These are phyloP conservation scores for Pedionomus torquatus DNA, from an alignment of 2,113 vertebrate species.

Conservation along the genomic window DNA sequence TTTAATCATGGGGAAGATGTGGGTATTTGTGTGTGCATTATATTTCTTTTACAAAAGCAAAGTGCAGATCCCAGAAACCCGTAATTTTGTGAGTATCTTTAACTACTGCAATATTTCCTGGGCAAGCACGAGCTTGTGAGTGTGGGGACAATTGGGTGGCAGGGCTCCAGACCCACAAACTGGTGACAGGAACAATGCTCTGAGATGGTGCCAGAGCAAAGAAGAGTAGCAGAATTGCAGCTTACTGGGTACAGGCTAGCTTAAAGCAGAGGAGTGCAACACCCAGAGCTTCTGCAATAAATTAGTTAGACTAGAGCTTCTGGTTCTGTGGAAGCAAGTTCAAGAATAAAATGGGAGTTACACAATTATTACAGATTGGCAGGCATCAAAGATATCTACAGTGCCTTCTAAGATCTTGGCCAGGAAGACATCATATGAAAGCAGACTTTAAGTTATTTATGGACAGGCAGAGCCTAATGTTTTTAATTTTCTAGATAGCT, in stretches of 20 bases:
- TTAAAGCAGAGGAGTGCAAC: background rate
- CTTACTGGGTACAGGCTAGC: background rate
- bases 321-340: background rate
- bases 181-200: background rate
- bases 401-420: background rate
- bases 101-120: background rate
- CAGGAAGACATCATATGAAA: background rate
- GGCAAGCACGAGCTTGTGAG: background rate
- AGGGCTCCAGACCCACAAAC: background rate
- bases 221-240: background rate
- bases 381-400: background rate
- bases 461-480: background rate
- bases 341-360: background rate
- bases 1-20: background rate
- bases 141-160: background rate
- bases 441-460: slow-evolving; percentile 27
- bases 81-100: rapidly evolving
- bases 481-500: slow-evolving; percentile 36
- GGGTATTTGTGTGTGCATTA: background rate
- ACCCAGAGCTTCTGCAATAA: background rate
- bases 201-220: background rate
- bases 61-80: background rate
- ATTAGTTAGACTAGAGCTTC: background rate
- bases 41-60: background rate
- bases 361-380: background rate